Evolutionary conservation across 2,888 invertebrate species (phyloP).

Genomic region (Mesorhabditis spiculigera): DNA sequence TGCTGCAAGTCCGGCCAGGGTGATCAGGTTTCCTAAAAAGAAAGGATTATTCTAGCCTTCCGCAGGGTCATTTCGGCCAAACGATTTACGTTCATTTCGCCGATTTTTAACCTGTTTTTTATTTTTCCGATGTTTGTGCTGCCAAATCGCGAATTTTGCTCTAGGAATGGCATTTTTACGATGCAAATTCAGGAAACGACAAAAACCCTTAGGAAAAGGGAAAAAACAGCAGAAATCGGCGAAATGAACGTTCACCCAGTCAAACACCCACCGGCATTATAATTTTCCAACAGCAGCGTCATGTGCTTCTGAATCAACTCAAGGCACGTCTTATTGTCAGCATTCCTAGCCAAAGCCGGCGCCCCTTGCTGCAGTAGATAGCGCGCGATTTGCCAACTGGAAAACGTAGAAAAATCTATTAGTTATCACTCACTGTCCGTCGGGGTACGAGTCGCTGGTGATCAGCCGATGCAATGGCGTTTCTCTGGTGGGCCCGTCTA

Average conservation of each 20-base stretch:
- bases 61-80: too few relatives aligned
- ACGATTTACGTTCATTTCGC: too few relatives aligned
- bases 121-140: slow-evolving; percentile 13
- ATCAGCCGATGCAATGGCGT: slow-evolving; percentile 41
- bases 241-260: too few relatives aligned
- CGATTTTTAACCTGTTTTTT: slow-evolving; percentile 5
- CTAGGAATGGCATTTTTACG: too few relatives aligned
- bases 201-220: too few relatives aligned
- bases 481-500: slow-evolving; percentile 21
- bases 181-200: not conserved
- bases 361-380: slow-evolving; percentile 27
- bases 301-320: slow-evolving; percentile 19
- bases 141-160: not conserved
- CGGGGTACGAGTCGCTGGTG: slow-evolving; percentile 11
- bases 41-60: not conserved
- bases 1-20: slow-evolving; percentile 23
- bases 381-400: slow-evolving; percentile 14
- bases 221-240: too few relatives aligned
- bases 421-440: not conserved
- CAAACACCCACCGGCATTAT: not conserved
- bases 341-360: slow-evolving; percentile 29
- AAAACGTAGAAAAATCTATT: not conserved
- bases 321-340: slow-evolving; percentile 25
- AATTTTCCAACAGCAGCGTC: slow-evolving; percentile 3
- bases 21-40: slow-evolving; percentile 24